Evolutionary conservation across 2,797 vertebrate genomes (phyloP), one percentile per base, ranked within the genome.

Genomic region (Sphaeramia orbicularis): DNA sequence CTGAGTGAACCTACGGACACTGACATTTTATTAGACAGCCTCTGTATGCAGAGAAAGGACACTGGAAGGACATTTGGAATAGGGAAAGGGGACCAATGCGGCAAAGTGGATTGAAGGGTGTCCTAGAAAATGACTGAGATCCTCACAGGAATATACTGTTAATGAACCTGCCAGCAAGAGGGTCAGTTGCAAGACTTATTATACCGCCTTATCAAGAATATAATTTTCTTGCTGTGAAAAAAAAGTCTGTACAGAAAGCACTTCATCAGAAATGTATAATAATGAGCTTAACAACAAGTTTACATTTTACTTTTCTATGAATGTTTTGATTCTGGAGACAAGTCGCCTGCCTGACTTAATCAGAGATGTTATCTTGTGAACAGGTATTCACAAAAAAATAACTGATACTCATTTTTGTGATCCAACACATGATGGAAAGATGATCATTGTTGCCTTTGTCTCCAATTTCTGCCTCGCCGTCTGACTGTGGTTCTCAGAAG

Each of bases 41-140:
- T 43, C 48, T 4, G 6, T 71, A 19, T 53, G 45, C 42, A 21
- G 63, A 64, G 78, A 58, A 90, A 92, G 90, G 91, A 86, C 88
- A 75, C 19, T 43, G 49, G 72, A 93, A 94, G 90, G 92, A 83
- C 88, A 66, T 66, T 56, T 55, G 54, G 68, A 93, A 90, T 45
- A 66, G 83, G 84, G 86, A 87, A 73, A 78, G 35, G 47, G 69
- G 71, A 80, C 86, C 85, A 75, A 48, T 84, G 86, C 81, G 50
- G 76, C 77, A 78, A 87, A 89, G 80, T 83, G 71, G 83, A 88
- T 85, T 85, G 84, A 88, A 88, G 78, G 79, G 61, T 85, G 91
- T 87, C 90, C 94, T 91, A 93, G 88, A 94, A 93, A 92, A 89
- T 74, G 51, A 76, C 52, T 81, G 30, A 71, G 65, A 89, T 78